Evolutionary conservation across 1,140 invertebrate species (phyloP).

Genomic region (Drosophila parvula): DNA sequence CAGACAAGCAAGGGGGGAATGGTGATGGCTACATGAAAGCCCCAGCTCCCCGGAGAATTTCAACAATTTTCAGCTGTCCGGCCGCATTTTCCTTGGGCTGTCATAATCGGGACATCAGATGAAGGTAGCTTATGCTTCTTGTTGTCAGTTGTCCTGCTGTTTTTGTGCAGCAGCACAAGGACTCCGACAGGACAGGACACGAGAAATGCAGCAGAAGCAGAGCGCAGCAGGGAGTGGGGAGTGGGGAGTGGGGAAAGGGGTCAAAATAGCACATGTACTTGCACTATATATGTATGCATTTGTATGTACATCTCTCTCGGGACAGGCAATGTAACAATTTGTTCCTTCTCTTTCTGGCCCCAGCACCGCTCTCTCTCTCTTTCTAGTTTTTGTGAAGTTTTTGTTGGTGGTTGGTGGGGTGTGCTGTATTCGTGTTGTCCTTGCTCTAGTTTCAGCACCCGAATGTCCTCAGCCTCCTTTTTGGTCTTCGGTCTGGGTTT

Average conservation of each 20-base stretch:
- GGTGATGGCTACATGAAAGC: conserved; percentile 47
- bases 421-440: conserved; percentile 55
- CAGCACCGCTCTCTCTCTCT: not conserved
- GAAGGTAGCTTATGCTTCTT: conserved; percentile 63
- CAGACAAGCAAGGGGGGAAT: conserved; percentile 32
- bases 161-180: conserved; percentile 41
- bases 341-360: conserved; percentile 38
- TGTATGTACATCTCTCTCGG: conserved; percentile 23
- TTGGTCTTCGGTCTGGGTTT: conserved; percentile 29
- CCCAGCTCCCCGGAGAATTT: conserved; percentile 62
- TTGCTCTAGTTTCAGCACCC: conserved; percentile 69
- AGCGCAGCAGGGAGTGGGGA: conserved; percentile 23
- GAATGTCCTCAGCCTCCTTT: conserved; percentile 44
- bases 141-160: conserved; percentile 49
- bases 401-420: conserved; percentile 34
- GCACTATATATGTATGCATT: conserved; percentile 11
- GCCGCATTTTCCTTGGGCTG: conserved; percentile 75
- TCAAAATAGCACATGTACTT: conserved; percentile 41
- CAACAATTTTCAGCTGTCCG: conserved; percentile 52
- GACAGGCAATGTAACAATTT: conserved; percentile 70
- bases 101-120: conserved; percentile 74
- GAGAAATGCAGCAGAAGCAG: conserved; percentile 24
- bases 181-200: conserved; percentile 48
- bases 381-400: conserved; percentile 66
- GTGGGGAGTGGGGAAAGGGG: conserved; percentile 14